Evolutionary conservation across 2,797 vertebrate species (phyloP).

Genomic region (Lutjanus argentimaculatus): DNA sequence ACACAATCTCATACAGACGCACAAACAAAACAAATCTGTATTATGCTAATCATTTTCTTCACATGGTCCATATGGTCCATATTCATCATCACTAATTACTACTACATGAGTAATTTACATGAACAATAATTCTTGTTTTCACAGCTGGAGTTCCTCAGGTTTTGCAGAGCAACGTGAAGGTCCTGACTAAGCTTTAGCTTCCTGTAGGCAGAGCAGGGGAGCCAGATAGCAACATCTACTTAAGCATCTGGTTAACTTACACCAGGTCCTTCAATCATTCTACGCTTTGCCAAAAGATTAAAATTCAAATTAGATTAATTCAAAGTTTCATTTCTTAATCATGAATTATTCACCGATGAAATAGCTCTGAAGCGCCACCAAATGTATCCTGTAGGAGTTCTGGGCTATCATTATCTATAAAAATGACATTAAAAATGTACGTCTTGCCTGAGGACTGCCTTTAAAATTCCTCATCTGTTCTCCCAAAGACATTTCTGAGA

Average conservation of each 20-base stretch:
- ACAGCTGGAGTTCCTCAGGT: slow-evolving; percentile 26
- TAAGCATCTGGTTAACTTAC: slow-evolving; percentile 48
- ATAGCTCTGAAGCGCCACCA: slow-evolving; percentile 73
- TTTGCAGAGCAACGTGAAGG: slow-evolving; percentile 1
- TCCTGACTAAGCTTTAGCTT: slow-evolving; percentile 15
- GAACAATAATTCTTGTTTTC: slow-evolving; percentile 15
- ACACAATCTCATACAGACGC: background rate
- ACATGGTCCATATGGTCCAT: slow-evolving; percentile 13
- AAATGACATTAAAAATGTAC: slow-evolving; percentile 86
- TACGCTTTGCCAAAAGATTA: slow-evolving; percentile 68
- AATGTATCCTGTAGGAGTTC: slow-evolving; percentile 75
- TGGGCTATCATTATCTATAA: slow-evolving; percentile 82
- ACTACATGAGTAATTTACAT: slow-evolving; percentile 9
- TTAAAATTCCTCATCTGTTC: slow-evolving; percentile 69
- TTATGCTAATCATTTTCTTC: slow-evolving; percentile 16
- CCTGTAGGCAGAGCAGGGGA: slow-evolving; percentile 12
- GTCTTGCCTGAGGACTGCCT: slow-evolving; percentile 74
- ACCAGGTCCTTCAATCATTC: slow-evolving; percentile 60
- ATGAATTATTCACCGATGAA: slow-evolving; percentile 86
- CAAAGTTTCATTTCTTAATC: slow-evolving; percentile 84
- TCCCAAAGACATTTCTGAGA: slow-evolving; percentile 59
- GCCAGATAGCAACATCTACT: slow-evolving; percentile 10
- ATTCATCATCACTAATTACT: slow-evolving; percentile 40
- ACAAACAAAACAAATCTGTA: slow-evolving; percentile 11
- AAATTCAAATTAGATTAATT: slow-evolving; percentile 84